phyloP scores from a whole-genome alignment of 1,140 invertebrate species.

The Temnothorax longispinosus region DNA sequence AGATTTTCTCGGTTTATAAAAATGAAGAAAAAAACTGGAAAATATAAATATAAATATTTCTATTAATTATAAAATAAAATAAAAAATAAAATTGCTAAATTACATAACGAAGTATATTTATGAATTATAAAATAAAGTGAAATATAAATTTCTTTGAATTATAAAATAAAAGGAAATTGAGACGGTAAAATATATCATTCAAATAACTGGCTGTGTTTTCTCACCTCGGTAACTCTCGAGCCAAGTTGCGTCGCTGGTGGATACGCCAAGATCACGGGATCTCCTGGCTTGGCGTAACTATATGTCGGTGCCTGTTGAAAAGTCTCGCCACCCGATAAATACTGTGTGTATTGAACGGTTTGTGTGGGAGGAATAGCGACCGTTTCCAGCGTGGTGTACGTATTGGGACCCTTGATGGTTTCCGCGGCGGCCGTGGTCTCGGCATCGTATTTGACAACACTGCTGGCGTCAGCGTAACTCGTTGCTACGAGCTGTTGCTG shows the following conservation, averaged over 20 bases:
- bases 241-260: constrained; percentile 78
- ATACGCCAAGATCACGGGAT: constrained; percentile 77
- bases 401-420: constrained; percentile 80
- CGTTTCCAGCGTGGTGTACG: constrained; percentile 83
- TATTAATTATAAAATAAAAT: too few relatives aligned
- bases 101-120: too few relatives aligned
- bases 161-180: too few relatives aligned
- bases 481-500: constrained; percentile 65
- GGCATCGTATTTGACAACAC: constrained; percentile 63
- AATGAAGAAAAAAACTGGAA: background rate
- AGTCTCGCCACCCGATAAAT: constrained; percentile 76
- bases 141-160: too few relatives aligned
- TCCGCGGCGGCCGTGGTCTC: constrained; percentile 73
- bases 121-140: too few relatives aligned
- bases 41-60: background rate
- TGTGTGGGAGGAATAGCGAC: constrained; percentile 79
- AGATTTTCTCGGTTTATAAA: background rate
- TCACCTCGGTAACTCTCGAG: constrained; percentile 77
- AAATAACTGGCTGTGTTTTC: background rate
- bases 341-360: constrained; percentile 81
- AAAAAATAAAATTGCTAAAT: too few relatives aligned
- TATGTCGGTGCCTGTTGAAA: constrained; percentile 80
- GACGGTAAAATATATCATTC: too few relatives aligned
- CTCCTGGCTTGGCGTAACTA: constrained; percentile 79
- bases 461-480: constrained; percentile 55